phyloP scores from a whole-genome alignment of 2,888 invertebrate genomes.

The Rotaria sp. region DNA sequence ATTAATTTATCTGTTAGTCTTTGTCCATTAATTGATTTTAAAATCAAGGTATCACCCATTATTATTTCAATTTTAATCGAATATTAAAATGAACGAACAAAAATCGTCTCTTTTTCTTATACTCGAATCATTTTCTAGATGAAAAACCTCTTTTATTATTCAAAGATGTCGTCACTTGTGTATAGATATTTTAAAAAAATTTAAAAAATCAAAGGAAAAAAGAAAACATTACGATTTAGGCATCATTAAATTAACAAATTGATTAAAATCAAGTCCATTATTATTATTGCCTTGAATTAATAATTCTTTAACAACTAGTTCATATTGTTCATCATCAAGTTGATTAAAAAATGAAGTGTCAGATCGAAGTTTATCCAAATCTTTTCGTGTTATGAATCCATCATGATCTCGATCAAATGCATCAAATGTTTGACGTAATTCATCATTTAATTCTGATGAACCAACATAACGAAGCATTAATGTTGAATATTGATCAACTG shows the following conservation, averaged over 20 bases:
- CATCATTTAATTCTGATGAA: background rate
- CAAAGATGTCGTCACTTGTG: background rate
- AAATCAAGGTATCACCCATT: background rate
- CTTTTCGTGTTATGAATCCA: background rate
- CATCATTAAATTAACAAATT: conserved; percentile 4
- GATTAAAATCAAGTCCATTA: background rate
- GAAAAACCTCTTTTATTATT: background rate
- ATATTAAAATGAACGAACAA: background rate
- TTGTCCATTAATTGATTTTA: background rate
- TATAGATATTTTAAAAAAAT: background rate
- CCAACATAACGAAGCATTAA: conserved; percentile 19
- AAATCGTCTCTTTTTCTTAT: background rate
- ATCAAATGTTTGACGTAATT: conserved; percentile 25
- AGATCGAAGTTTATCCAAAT: background rate
- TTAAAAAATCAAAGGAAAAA: too few species aligned
- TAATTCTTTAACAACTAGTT: background rate
- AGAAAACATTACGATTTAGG: background rate
- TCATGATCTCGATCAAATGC: conserved; percentile 12
- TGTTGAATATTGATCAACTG: background rate
- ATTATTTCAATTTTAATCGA: background rate
- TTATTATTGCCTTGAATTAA: background rate
- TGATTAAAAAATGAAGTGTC: background rate
- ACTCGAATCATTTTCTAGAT: background rate
- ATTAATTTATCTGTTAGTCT: background rate
- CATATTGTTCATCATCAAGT: background rate